Evolutionary conservation across 2,797 vertebrate genomes (phyloP).

Genomic region (Varecia variegata): DNA sequence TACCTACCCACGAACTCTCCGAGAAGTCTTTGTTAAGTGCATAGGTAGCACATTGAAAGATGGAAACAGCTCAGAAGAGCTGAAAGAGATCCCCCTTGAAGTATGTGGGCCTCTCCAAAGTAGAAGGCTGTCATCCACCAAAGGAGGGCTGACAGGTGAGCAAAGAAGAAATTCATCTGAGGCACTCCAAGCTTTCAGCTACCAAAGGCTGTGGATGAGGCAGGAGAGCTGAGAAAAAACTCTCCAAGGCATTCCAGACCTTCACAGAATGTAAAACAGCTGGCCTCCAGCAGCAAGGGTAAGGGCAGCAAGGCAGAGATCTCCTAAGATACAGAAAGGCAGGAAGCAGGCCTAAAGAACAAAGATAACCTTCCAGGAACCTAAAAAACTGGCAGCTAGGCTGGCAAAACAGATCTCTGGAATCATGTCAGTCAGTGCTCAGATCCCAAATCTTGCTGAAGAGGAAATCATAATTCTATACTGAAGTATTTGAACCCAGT

Average conservation of each 20-base stretch:
- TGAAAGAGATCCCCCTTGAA: not conserved
- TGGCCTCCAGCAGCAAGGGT: not conserved
- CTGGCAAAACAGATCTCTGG: not conserved
- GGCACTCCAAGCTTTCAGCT: not conserved
- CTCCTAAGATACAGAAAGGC: conserved; percentile 3
- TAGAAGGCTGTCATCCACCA: not conserved
- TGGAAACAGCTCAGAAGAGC: not conserved
- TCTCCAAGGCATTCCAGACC: not conserved
- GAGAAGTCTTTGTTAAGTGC: not conserved
- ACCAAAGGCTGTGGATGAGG: not conserved
- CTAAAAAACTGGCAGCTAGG: not conserved
- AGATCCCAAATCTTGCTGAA: conserved; percentile 6
- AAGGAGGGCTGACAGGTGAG: not conserved
- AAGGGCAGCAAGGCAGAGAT: not conserved
- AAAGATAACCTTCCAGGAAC: not conserved
- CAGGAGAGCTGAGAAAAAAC: not conserved
- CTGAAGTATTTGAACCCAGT: not conserved
- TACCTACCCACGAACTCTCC: not conserved
- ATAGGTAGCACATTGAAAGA: not conserved
- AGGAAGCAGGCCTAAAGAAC: not conserved
- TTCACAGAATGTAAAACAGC: not conserved
- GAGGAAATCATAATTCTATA: not conserved
- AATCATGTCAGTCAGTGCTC: not conserved
- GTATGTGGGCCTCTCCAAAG: not conserved
- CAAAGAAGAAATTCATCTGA: not conserved